Percentiles rank a stretch among this genome's conserved stretches.
phyloP scores from a whole-genome alignment of 1,140 invertebrate species.

The Eufriesea mexicana region DNA sequence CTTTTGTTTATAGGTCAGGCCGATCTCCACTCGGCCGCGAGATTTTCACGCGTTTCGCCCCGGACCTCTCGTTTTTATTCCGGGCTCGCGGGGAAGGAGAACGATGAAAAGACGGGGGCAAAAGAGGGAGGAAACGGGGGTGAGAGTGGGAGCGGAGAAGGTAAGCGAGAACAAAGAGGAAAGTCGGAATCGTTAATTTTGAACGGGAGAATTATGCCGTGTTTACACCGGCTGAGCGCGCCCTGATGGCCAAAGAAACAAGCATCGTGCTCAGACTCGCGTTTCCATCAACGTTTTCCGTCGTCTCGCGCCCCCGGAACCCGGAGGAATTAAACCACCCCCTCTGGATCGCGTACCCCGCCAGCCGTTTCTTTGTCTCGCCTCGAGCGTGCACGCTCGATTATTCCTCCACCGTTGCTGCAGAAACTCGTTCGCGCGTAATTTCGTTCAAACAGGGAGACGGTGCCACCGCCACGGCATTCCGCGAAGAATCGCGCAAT shows the following conservation, averaged over 20 bases:
- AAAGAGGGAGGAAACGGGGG: too few species aligned
- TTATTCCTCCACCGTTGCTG: background rate
- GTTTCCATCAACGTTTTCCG: constrained; percentile 20
- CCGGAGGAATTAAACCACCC: background rate
- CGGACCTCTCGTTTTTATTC: constrained; percentile 1
- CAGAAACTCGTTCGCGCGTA: background rate
- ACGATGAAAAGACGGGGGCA: background rate
- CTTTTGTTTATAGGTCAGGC: constrained; percentile 37
- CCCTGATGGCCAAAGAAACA: constrained; percentile 15
- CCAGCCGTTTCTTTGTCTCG: background rate
- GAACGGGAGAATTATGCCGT: constrained; percentile 17
- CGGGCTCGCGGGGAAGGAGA: background rate
- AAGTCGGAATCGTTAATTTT: constrained; percentile 36
- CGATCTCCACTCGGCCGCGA: background rate
- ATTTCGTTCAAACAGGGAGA: background rate
- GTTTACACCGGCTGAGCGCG: background rate
- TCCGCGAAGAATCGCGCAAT: background rate
- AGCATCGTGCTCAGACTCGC: constrained; percentile 1
- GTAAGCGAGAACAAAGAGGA: background rate
- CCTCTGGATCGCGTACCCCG: background rate
- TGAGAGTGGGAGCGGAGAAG: too few species aligned
- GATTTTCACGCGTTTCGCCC: constrained; percentile 20
- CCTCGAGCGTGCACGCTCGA: background rate
- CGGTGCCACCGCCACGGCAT: background rate
- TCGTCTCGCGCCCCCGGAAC: background rate